Conservation (phyloP, 2,113 vertebrate genomes). For the Ciconia stormi region DNA sequence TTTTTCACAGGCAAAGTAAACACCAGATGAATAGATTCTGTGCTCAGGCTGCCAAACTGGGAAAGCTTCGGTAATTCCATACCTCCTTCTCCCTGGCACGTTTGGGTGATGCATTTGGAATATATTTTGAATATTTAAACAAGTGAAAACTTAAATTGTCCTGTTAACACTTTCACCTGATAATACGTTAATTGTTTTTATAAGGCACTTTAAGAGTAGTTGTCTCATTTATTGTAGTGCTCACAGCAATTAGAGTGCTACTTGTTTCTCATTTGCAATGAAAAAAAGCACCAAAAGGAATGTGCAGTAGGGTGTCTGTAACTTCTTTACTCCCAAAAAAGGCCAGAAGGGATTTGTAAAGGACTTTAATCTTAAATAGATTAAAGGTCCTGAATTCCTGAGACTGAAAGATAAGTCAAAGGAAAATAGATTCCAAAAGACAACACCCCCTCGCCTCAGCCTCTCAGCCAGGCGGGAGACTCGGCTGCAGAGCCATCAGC, state of each 20-base stretch:
- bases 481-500: not conserved
- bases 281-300: constrained; percentile 10
- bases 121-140: not conserved
- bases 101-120: not conserved
- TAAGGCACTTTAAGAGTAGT: constrained; percentile 2
- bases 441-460: constrained; percentile 5
- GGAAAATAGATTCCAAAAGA: constrained; percentile 62
- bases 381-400: constrained; percentile 63
- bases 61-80: not conserved
- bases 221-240: not conserved
- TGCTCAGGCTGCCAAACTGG: not conserved
- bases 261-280: constrained; percentile 30
- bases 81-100: not conserved
- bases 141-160: constrained; percentile 11
- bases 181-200: constrained; percentile 47
- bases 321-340: constrained; percentile 48
- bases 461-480: not conserved
- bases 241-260: constrained; percentile 8
- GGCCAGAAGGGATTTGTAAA: constrained; percentile 51
- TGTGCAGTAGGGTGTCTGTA: constrained; percentile 35
- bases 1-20: not conserved
- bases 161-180: not conserved
- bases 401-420: constrained; percentile 63
- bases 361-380: constrained; percentile 68
- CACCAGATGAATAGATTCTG: not conserved